Evolutionary conservation across 2,888 invertebrate genomes (phyloP).

Genomic region (Drosophila koepferae): DNA sequence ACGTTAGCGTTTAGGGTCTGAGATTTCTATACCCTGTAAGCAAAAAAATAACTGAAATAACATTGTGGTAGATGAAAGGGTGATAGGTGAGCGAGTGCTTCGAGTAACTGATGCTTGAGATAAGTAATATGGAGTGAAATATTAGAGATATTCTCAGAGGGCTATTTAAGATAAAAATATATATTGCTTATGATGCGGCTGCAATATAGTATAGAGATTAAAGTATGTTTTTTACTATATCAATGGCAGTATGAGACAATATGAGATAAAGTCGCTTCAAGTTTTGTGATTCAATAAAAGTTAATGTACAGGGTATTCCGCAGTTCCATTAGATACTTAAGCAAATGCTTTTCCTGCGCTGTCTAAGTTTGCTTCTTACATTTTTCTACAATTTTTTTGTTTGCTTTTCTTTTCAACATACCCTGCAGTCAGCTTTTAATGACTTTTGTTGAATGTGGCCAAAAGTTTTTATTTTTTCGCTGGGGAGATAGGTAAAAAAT

Average conservation of each 20-base stretch:
- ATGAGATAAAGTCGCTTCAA: too few species aligned
- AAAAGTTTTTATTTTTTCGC: constrained; percentile 45
- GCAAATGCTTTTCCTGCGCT: background rate
- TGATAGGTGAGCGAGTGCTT: background rate
- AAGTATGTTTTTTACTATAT: background rate
- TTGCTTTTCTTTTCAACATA: constrained; percentile 10
- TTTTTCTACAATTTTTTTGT: background rate
- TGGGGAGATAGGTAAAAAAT: constrained; percentile 23
- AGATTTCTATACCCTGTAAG: constrained; percentile 38
- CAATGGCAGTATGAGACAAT: too few species aligned
- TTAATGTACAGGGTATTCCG: constrained; percentile 10
- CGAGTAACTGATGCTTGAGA: background rate
- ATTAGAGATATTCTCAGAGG: background rate
- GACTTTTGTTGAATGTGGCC: constrained; percentile 61
- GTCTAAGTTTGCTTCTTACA: background rate
- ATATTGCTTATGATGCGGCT: background rate
- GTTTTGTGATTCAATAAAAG: too few species aligned
- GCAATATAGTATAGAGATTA: background rate
- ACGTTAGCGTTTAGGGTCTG: constrained; percentile 2
- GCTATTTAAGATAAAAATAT: background rate
- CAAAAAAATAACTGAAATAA: background rate
- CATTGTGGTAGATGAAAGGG: constrained; percentile 8
- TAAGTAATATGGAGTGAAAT: background rate
- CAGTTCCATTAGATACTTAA: background rate
- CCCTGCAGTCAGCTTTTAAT: constrained; percentile 71